phyloP scores from a whole-genome alignment of 2,113 vertebrate genomes.

The Thomomys bottae region DNA sequence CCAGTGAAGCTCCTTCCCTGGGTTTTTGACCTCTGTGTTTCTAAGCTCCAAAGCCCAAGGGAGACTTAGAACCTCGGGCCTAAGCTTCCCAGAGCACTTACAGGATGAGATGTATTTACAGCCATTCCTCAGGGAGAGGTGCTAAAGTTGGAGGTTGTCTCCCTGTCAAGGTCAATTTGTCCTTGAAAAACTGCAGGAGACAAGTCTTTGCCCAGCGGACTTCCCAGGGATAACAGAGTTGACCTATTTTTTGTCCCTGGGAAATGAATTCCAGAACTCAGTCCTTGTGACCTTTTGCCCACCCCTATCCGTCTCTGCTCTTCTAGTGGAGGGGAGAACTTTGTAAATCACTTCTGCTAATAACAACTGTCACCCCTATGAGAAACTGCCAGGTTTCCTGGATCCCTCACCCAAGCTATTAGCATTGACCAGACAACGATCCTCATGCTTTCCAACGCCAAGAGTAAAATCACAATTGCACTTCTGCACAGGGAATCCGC shows the following conservation, averaged over 20 bases:
- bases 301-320: conserved; percentile 24
- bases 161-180: conserved; percentile 70
- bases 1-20: not conserved
- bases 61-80: conserved; percentile 27
- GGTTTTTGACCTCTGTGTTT: not conserved
- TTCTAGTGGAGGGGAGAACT: conserved; percentile 26
- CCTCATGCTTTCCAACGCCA: not conserved
- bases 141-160: conserved; percentile 65
- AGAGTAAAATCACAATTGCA: conserved; percentile 33
- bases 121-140: conserved; percentile 47
- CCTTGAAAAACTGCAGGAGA: conserved; percentile 40
- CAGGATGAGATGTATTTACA: conserved; percentile 56
- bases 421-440: not conserved
- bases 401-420: conserved; percentile 4
- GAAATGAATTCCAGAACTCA: conserved; percentile 67
- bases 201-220: conserved; percentile 51
- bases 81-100: conserved; percentile 23
- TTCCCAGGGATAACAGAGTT: conserved; percentile 58
- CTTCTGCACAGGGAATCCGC: not conserved
- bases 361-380: not conserved
- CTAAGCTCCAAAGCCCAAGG: not conserved
- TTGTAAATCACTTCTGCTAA: conserved; percentile 36
- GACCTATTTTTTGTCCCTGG: conserved; percentile 69
- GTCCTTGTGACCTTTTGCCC: conserved; percentile 3
- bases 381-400: not conserved